Percentiles rank a stretch among this genome's conserved stretches.
These are phyloP conservation scores for Thalpophila matura DNA, from an alignment of 2,888 invertebrate species.

Conservation along the genomic window DNA sequence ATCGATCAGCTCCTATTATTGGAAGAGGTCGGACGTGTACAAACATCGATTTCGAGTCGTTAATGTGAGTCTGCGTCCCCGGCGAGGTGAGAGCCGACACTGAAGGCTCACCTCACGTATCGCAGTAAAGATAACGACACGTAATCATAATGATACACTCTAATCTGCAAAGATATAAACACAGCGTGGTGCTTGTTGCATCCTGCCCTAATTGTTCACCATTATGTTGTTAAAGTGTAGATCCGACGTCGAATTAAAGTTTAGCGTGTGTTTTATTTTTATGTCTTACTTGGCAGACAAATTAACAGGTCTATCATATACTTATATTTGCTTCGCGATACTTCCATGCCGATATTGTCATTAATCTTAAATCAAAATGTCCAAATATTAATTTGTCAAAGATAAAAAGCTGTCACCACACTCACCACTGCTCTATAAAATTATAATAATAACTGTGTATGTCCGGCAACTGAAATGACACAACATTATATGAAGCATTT, in stretches of 20 bases:
- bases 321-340: slow-evolving; percentile 35
- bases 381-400: slow-evolving; percentile 52
- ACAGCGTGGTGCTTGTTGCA: slow-evolving; percentile 50
- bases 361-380: slow-evolving; percentile 57
- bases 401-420: slow-evolving; percentile 50
- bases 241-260: slow-evolving; percentile 23
- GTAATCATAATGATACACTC: slow-evolving; percentile 82
- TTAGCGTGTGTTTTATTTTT: slow-evolving; percentile 23
- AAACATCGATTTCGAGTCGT: slow-evolving; percentile 90
- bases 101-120: slow-evolving; percentile 86
- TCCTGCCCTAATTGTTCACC: slow-evolving; percentile 55
- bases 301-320: slow-evolving; percentile 45
- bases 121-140: slow-evolving; percentile 80
- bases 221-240: slow-evolving; percentile 50
- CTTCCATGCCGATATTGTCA: slow-evolving; percentile 53
- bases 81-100: slow-evolving; percentile 82
- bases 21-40: slow-evolving; percentile 90
- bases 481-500: no score
- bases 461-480: slow-evolving; percentile 23
- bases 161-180: slow-evolving; percentile 67
- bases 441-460: slow-evolving; percentile 43
- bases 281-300: slow-evolving; percentile 42
- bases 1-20: slow-evolving; percentile 89
- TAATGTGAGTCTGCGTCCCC: slow-evolving; percentile 81
- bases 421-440: slow-evolving; percentile 43